Evolutionary conservation across 2,113 vertebrate genomes (phyloP).

Genomic region (Heterocephalus glaber): DNA sequence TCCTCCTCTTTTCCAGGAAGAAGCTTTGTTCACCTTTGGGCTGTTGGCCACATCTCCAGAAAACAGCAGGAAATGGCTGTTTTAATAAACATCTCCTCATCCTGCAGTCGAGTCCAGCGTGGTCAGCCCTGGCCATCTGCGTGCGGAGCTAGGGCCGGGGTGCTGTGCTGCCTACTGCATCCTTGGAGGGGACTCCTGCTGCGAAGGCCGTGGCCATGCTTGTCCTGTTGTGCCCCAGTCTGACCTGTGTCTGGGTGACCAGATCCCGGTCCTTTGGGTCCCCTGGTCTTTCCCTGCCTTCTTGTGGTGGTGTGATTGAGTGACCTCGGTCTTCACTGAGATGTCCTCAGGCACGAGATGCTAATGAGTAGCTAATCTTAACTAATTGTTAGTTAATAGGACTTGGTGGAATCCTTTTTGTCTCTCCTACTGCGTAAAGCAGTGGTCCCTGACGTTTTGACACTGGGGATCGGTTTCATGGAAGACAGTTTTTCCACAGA

Average conservation of each 20-base stretch:
- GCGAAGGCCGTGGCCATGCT: not conserved
- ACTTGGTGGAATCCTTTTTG: not conserved
- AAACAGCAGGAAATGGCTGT: not conserved
- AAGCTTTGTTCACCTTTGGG: not conserved
- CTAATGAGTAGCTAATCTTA: not conserved
- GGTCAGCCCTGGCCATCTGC: not conserved
- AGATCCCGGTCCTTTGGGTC: not conserved
- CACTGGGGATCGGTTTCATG: not conserved
- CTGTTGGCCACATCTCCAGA: not conserved
- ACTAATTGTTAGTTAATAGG: not conserved
- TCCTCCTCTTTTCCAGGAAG: not conserved
- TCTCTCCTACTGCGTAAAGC: not conserved
- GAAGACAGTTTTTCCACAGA: not conserved
- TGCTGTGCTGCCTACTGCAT: not conserved
- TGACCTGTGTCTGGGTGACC: not conserved
- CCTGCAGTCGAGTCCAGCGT: not conserved
- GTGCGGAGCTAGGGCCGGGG: not conserved
- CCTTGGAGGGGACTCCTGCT: not conserved
- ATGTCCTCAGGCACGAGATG: not conserved
- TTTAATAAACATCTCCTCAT: not conserved
- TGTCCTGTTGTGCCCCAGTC: not conserved
- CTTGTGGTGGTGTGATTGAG: not conserved
- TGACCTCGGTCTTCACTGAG: not conserved
- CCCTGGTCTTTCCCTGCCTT: not conserved
- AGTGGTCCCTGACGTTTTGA: not conserved